Evolutionary conservation across 2,797 vertebrate genomes (phyloP).

Genomic region (Falco biarmicus): DNA sequence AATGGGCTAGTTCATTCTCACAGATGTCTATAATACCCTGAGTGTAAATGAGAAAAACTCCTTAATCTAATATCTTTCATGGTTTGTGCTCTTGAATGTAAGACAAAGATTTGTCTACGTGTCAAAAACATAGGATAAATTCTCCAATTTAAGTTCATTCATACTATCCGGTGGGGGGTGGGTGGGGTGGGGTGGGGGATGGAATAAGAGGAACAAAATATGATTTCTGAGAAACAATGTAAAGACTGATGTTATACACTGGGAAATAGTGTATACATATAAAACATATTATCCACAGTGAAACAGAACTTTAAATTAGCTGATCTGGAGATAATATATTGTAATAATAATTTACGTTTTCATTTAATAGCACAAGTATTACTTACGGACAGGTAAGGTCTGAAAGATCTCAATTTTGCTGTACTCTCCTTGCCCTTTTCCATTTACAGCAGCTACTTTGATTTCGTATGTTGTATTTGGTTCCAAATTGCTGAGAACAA

Average conservation of each 20-base stretch:
- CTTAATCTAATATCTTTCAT: background rate
- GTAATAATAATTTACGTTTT: background rate
- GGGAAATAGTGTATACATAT: background rate
- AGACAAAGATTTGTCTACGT: background rate
- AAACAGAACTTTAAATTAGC: background rate
- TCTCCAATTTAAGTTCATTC: background rate
- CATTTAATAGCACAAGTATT: background rate
- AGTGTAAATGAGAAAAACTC: background rate
- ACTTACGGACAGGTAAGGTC: conserved; percentile 96
- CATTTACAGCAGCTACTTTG: conserved; percentile 94
- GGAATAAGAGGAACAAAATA: background rate
- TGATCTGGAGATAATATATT: background rate
- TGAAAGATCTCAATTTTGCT: conserved; percentile 95
- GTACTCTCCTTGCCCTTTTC: conserved; percentile 96
- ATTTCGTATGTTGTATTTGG: conserved; percentile 98
- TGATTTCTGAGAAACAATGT: background rate
- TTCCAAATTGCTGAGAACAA: conserved; percentile 91
- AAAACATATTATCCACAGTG: background rate
- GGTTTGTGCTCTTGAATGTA: background rate
- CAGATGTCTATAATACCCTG: background rate
- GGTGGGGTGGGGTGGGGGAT: too few relatives aligned
- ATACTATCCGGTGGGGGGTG: background rate
- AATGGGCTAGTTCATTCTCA: background rate
- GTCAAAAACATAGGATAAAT: background rate
- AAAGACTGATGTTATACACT: background rate